Evolutionary conservation across 2,888 invertebrate species (phyloP).

Genomic region (Pammene fasciana): DNA sequence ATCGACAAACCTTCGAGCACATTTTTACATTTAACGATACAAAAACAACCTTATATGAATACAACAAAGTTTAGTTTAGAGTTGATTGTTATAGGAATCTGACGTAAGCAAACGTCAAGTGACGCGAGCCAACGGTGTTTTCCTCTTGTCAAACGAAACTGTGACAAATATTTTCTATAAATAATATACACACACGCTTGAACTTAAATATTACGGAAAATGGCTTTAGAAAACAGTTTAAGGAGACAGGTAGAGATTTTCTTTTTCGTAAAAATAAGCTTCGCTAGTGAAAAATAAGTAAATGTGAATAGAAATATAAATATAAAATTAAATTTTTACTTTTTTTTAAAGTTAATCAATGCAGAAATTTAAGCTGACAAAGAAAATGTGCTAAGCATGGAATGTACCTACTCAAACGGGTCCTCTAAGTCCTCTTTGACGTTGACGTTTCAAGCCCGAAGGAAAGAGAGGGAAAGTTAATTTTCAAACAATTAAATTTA

Average conservation of each 20-base stretch:
- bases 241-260: background rate
- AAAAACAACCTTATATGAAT: background rate
- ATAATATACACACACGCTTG: background rate
- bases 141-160: background rate
- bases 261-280: too few species aligned
- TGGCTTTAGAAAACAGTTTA: background rate
- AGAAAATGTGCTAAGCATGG: background rate
- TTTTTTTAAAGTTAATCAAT: too few species aligned
- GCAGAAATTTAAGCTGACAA: background rate
- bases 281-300: too few species aligned
- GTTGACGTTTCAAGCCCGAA: conserved; percentile 10
- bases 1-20: conserved; percentile 26
- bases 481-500: conserved; percentile 23
- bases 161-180: background rate
- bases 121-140: background rate
- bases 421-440: background rate
- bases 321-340: too few species aligned
- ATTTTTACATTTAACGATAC: background rate
- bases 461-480: conserved; percentile 20
- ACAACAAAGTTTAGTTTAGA: background rate
- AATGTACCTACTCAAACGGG: background rate
- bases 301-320: too few species aligned
- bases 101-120: conserved; percentile 22
- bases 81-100: background rate
- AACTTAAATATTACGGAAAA: background rate